Evolutionary conservation across 1,140 invertebrate species (phyloP).

Genomic region (Parasteatoda tepidariorum): DNA sequence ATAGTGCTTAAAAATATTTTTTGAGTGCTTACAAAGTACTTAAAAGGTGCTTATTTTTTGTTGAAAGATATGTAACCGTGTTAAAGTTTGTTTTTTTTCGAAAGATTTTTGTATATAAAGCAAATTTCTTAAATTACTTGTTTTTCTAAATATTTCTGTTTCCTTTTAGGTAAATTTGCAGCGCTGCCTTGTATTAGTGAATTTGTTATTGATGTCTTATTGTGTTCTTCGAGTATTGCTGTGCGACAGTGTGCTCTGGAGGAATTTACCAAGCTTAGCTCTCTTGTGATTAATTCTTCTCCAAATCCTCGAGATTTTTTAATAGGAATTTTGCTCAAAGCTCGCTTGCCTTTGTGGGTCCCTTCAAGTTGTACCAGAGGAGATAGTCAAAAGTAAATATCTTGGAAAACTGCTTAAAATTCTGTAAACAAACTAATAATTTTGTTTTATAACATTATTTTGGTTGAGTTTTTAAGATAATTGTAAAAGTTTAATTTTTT

Average conservation of each 20-base stretch:
- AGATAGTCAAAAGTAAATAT: slow-evolving; percentile 69
- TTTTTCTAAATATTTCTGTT: background rate
- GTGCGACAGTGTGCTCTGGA: slow-evolving; percentile 70
- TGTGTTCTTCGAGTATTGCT: slow-evolving; percentile 69
- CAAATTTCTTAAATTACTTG: background rate
- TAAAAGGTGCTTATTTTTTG: background rate
- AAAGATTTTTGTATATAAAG: background rate
- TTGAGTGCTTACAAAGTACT: no score
- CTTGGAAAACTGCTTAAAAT: background rate
- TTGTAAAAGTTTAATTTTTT: no score
- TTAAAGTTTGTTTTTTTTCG: background rate
- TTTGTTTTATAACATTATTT: background rate
- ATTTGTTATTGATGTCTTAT: slow-evolving; percentile 72
- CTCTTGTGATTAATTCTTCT: slow-evolving; percentile 60
- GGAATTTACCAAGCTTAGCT: slow-evolving; percentile 70
- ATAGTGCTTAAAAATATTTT: no score
- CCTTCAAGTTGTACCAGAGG: slow-evolving; percentile 70
- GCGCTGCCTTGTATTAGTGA: slow-evolving; percentile 69
- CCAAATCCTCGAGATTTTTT: slow-evolving; percentile 68
- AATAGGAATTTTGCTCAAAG: slow-evolving; percentile 70
- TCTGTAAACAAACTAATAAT: no score
- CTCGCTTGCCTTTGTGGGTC: slow-evolving; percentile 73
- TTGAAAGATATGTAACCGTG: background rate
- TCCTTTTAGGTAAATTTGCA: slow-evolving; percentile 68
- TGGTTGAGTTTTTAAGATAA: no score